Conservation (phyloP, 2,888 invertebrate species). For the Chymomyza amoena region DNA sequence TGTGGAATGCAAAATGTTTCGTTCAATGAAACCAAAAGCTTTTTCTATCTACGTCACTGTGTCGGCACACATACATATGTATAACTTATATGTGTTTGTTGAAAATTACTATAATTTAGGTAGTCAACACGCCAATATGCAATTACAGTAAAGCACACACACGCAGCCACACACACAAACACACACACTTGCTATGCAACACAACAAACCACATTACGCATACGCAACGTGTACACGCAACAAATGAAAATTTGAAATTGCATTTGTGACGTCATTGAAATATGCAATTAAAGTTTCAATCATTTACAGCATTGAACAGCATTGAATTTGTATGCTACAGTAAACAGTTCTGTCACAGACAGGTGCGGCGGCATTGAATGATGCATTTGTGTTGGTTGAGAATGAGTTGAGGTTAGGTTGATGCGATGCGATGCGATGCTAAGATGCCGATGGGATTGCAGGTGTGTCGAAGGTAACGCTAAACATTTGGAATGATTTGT, state of each 20-base stretch:
- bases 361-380: neutral
- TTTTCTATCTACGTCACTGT: too few species aligned
- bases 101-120: neutral
- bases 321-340: neutral
- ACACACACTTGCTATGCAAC: too few species aligned
- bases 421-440: too few species aligned
- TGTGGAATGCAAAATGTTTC: too few species aligned
- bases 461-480: neutral
- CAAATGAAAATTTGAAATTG: neutral
- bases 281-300: conserved; percentile 4
- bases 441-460: neutral
- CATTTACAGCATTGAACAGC: neutral
- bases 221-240: neutral
- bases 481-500: neutral
- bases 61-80: neutral
- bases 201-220: neutral
- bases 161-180: too few species aligned
- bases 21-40: too few species aligned
- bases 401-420: neutral
- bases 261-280: neutral
- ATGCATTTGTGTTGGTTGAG: neutral
- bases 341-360: neutral
- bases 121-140: neutral
- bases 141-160: neutral
- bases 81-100: neutral